These are phyloP conservation scores for Eupithecia tripunctaria DNA, from an alignment of 2,888 invertebrate species.

Conservation along the genomic window DNA sequence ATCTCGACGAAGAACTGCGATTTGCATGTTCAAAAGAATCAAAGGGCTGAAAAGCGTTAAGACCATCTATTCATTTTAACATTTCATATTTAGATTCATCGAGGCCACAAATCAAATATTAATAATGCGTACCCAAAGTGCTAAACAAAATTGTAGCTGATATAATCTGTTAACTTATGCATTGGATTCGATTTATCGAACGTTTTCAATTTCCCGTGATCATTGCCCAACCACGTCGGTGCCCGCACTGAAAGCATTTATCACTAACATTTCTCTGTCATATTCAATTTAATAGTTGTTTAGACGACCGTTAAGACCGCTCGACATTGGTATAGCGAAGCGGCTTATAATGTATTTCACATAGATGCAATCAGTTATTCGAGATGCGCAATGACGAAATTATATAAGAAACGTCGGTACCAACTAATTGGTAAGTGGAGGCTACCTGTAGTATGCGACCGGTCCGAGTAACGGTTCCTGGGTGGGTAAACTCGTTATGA, in stretches of 20 bases:
- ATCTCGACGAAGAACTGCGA: background rate
- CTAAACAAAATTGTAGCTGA: slow-evolving; percentile 32
- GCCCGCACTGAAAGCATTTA: slow-evolving; percentile 59
- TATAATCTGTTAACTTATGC: slow-evolving; percentile 51
- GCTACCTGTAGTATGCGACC: slow-evolving; percentile 60
- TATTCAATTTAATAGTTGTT: slow-evolving; percentile 65
- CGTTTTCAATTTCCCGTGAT: slow-evolving; percentile 54
- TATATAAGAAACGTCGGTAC: slow-evolving; percentile 65
- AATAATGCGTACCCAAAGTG: slow-evolving; percentile 14
- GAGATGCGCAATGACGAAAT: slow-evolving; percentile 64
- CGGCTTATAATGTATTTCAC: slow-evolving; percentile 34
- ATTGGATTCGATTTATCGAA: slow-evolving; percentile 51
- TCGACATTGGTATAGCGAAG: slow-evolving; percentile 47
- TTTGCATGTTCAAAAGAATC: background rate
- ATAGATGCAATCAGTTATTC: slow-evolving; percentile 43
- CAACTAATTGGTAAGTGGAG: slow-evolving; percentile 72
- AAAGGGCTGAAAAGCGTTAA: background rate
- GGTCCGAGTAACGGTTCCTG: slow-evolving; percentile 70
- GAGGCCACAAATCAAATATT: slow-evolving; percentile 17
- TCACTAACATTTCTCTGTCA: slow-evolving; percentile 63
- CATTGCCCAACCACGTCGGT: slow-evolving; percentile 58
- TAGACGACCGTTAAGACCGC: slow-evolving; percentile 61
- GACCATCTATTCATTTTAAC: background rate
- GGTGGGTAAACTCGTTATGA: slow-evolving; percentile 69
- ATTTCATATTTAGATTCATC: background rate